phyloP scores from a whole-genome alignment of 2,888 invertebrate species.

The Slavum lentiscoides region DNA sequence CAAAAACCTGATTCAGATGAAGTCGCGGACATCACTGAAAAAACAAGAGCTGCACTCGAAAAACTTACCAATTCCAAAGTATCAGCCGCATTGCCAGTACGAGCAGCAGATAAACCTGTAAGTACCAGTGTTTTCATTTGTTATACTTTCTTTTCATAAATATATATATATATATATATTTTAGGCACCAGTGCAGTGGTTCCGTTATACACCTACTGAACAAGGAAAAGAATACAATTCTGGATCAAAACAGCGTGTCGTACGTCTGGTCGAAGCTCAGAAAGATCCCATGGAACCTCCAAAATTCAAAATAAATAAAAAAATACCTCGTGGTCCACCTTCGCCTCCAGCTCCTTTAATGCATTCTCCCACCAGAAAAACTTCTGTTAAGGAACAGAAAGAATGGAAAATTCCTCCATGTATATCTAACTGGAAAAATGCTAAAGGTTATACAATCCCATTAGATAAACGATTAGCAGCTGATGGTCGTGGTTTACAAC shows the following conservation, averaged over 20 bases:
- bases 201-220: constrained; percentile 96
- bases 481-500: constrained; percentile 95
- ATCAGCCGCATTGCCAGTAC: constrained; percentile 94
- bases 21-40: constrained; percentile 85
- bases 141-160: too few species aligned
- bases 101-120: constrained; percentile 86
- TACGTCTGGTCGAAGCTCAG: constrained; percentile 91
- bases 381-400: constrained; percentile 92
- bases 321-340: constrained; percentile 97
- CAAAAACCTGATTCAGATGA: constrained; percentile 86
- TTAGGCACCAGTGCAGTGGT: constrained; percentile 90
- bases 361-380: constrained; percentile 96
- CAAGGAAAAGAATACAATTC: constrained; percentile 94
- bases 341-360: constrained; percentile 98
- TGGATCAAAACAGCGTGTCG: constrained; percentile 96
- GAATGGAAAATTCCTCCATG: constrained; percentile 99
- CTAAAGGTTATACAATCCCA: constrained; percentile 97
- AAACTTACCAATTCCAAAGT: constrained; percentile 88
- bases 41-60: constrained; percentile 83
- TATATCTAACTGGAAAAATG: constrained; percentile 99
- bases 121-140: constrained; percentile 58
- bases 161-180: constrained; percentile 47
- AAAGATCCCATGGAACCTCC: constrained; percentile 99
- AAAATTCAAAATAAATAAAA: constrained; percentile 94
- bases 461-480: constrained; percentile 97